Evolutionary conservation across 2,113 vertebrate species (phyloP), one percentile per base, ranked within the genome.

Genomic region (Callipepla squamata): DNA sequence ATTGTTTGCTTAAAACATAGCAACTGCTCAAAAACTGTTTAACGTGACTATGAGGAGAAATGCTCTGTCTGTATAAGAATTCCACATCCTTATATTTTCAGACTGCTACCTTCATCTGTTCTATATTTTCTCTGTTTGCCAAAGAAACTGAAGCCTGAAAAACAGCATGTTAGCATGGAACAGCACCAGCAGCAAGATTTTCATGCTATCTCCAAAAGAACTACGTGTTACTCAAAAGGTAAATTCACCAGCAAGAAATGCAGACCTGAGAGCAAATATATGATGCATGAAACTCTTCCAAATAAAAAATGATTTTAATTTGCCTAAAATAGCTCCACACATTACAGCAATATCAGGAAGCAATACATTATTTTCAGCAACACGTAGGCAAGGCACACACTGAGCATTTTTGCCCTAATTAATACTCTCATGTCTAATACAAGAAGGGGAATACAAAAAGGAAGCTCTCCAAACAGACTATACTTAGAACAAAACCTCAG

Each of bases 281-380:
- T 38, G 17, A 34, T 82, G 45, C 42, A 32, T 67, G 67, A 75
- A 91, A 50, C 21, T 85, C 82, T 87, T 68, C 10, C 48, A 92
- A 82, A 82, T 65, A 81, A 90, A 70, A 61, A 86, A 75, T 70
- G 2, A 75, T 76, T 85, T 89, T 85, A 85, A 80, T 95, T 94
- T 95, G 67, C 82, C 80, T 44, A 74, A 95, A 68, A 91, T 74
- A 93, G 63, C 45, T 93, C 55, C 69, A 83, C 15, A 28, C 36
- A 74, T 63, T 83, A 38, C 17, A 11, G 63, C 53, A 92, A 21
- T 83, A 69, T 74, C 63, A 80, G 79, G 89, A 90, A 91, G 68
- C 50, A 91, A 74, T 58, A 76, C 58, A 48, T 84, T 76, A 76
- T 91, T 91, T 87, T 69, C 67, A 87, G 59, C 72, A 82, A 7